These are phyloP conservation scores for Ellobium chinense DNA, from an alignment of 2,888 invertebrate genomes.

Conservation along the genomic window DNA sequence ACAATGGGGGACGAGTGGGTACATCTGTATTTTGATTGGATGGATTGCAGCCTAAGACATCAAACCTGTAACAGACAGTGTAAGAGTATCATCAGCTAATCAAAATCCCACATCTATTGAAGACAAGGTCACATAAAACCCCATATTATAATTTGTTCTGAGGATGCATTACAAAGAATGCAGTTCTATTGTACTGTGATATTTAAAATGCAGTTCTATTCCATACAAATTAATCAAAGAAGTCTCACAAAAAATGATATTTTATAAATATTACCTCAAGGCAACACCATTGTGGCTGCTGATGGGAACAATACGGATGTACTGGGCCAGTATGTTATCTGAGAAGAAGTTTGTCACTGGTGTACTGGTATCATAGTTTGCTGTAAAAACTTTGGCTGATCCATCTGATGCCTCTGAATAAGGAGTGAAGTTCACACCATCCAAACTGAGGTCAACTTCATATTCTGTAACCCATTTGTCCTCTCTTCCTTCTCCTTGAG, in stretches of 20 bases:
- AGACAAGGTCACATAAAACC: not conserved
- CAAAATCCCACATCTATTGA: no score
- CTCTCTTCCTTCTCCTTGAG: slow-evolving; percentile 60
- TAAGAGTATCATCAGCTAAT: no score
- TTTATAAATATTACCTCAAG: slow-evolving; percentile 35
- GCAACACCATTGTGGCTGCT: slow-evolving; percentile 39
- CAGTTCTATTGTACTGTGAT: no score
- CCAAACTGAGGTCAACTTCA: slow-evolving; percentile 57
- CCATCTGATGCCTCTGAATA: slow-evolving; percentile 52
- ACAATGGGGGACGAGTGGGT: not conserved
- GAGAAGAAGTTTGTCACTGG: slow-evolving; percentile 40
- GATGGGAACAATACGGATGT: slow-evolving; percentile 45
- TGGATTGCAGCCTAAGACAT: slow-evolving; percentile 48
- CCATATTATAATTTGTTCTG: not conserved
- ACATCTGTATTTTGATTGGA: not conserved
- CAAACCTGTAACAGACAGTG: slow-evolving; percentile 31
- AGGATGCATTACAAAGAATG: no score
- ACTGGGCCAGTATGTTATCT: slow-evolving; percentile 42
- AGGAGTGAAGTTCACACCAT: slow-evolving; percentile 58
- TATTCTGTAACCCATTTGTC: slow-evolving; percentile 62
- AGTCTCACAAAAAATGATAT: no score
- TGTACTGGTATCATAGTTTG: slow-evolving; percentile 41
- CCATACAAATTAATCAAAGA: no score
- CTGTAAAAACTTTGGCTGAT: slow-evolving; percentile 34
- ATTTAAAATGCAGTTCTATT: no score